Conservation (phyloP, 2,888 invertebrate genomes). For the Drosophila melanosoma region DNA sequence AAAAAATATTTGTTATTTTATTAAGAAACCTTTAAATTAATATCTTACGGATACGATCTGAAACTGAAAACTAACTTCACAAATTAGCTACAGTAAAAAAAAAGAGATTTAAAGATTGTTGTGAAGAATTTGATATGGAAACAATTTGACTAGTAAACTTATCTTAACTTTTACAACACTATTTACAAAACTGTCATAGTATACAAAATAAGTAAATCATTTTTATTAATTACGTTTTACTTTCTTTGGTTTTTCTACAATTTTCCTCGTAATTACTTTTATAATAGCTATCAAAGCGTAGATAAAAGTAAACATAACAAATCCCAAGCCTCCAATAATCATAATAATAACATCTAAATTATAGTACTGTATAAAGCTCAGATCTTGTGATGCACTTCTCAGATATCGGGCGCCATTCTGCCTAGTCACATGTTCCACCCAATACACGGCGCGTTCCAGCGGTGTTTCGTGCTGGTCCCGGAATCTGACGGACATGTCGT, state of each 20-base stretch:
- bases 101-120: too few species aligned
- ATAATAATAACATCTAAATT: constrained; percentile 76
- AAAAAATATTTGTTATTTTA: too few species aligned
- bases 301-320: neutral
- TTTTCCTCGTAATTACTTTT: neutral
- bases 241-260: constrained; percentile 10
- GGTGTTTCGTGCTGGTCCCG: constrained; percentile 80
- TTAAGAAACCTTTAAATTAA: too few species aligned
- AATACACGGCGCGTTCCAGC: constrained; percentile 77
- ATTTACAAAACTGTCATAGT: neutral
- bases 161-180: neutral
- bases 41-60: too few species aligned
- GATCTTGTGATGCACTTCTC: constrained; percentile 76
- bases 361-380: constrained; percentile 78
- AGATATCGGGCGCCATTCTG: constrained; percentile 83
- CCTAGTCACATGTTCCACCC: constrained; percentile 82
- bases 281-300: neutral
- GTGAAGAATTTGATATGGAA: too few species aligned
- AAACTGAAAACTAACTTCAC: too few species aligned
- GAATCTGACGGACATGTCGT: constrained; percentile 69
- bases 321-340: constrained; percentile 49
- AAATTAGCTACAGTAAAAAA: too few species aligned
- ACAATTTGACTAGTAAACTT: too few species aligned
- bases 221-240: constrained; percentile 22
- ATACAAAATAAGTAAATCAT: too few species aligned